Conservation (phyloP, 2,888 invertebrate species). For the Idaea biselata region DNA sequence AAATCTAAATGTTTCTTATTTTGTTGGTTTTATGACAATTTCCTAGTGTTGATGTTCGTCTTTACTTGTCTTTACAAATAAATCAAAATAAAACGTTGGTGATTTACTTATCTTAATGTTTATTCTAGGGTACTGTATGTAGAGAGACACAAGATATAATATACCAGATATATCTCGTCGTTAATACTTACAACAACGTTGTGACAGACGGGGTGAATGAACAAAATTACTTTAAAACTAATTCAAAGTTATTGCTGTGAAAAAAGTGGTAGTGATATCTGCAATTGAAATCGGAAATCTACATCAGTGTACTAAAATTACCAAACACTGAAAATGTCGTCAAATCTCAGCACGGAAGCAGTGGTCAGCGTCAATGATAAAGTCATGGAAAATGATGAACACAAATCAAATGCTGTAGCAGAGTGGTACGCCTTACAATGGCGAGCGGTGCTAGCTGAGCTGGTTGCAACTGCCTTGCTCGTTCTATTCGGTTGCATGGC, state of each 20-base stretch:
- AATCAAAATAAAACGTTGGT: neutral
- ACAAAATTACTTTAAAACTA: neutral
- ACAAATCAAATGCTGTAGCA: constrained; percentile 14
- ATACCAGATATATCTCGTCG: neutral
- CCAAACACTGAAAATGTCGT: neutral
- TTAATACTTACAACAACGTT: neutral
- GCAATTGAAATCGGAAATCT: neutral
- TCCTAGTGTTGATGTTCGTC: neutral
- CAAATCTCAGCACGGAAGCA: neutral
- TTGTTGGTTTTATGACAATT: neutral
- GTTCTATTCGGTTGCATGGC: constrained; percentile 89
- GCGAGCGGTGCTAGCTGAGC: constrained; percentile 77
- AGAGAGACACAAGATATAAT: neutral
- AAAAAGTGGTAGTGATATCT: neutral
- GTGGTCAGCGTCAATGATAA: neutral
- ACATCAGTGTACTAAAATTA: neutral
- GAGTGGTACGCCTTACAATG: constrained; percentile 45
- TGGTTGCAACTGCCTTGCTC: constrained; percentile 84
- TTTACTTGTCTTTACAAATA: neutral
- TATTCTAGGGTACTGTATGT: neutral
- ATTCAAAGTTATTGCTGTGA: neutral
- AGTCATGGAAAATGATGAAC: neutral
- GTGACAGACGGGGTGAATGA: neutral
- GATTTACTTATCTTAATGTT: neutral
- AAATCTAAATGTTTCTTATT: neutral